These are phyloP conservation scores for Anguilla pacifica DNA, from an alignment of 2,797 vertebrate genomes.

Conservation along the genomic window DNA sequence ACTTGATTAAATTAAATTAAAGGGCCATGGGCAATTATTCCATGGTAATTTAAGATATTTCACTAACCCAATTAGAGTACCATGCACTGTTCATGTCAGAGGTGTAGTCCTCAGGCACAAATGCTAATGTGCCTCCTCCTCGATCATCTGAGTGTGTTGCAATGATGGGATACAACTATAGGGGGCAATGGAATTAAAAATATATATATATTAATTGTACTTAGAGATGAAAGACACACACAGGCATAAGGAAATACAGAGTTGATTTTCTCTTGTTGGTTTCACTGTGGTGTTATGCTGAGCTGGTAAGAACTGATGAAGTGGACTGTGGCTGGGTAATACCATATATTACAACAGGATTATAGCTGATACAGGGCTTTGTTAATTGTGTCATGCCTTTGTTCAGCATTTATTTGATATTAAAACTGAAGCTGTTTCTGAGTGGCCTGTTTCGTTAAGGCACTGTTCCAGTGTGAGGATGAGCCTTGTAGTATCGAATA, in stretches of 20 bases:
- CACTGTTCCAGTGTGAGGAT: no score
- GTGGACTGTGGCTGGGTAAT: background rate
- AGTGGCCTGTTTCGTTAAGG: no score
- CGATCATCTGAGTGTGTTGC: background rate
- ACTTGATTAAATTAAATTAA: no score
- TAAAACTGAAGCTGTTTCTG: background rate
- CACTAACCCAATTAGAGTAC: background rate
- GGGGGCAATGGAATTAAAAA: no score
- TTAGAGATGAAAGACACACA: background rate
- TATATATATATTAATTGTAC: background rate
- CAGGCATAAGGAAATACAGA: background rate
- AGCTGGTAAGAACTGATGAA: no score
- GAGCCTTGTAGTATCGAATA: no score
- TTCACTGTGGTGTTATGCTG: background rate
- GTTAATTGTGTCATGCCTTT: background rate
- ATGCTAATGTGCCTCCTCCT: background rate
- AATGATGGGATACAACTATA: background rate
- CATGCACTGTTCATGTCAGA: background rate
- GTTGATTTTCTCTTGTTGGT: background rate
- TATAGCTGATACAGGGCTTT: background rate
- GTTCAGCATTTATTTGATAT: background rate
- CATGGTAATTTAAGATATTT: slow-evolving; percentile 8
- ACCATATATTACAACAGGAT: background rate
- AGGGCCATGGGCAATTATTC: no score
- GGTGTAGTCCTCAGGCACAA: background rate